phyloP scores from a whole-genome alignment of 1,140 invertebrate genomes.

The Achroia grisella region DNA sequence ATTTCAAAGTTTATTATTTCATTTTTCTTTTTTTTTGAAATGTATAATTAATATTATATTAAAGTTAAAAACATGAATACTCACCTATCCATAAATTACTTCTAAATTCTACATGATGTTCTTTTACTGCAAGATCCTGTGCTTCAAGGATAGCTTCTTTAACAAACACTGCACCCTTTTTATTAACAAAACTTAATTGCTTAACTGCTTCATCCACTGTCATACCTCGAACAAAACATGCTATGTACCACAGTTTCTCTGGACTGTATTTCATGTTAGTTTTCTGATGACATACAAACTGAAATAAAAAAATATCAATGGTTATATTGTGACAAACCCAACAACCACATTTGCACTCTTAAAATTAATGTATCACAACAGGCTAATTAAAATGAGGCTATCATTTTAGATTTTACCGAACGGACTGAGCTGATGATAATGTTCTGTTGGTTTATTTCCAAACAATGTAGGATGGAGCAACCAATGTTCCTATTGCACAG shows the following conservation, averaged over 20 bases:
- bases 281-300: constrained; percentile 91
- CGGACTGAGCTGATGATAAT: no score
- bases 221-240: constrained; percentile 90
- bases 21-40: no score
- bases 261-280: constrained; percentile 91
- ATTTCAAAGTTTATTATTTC: no score
- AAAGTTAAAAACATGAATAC: constrained; percentile 5
- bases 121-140: constrained; percentile 87
- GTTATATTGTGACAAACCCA: no score
- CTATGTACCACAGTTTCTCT: constrained; percentile 94
- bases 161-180: constrained; percentile 87
- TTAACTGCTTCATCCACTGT: constrained; percentile 94
- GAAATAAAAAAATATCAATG: constrained; percentile 60
- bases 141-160: constrained; percentile 92
- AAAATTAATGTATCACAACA: no score
- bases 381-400: no score
- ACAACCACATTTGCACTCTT: no score
- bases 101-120: constrained; percentile 96
- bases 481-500: no score
- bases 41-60: not conserved
- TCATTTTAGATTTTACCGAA: no score
- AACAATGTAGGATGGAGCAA: no score
- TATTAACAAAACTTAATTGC: constrained; percentile 88
- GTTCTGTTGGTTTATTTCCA: no score
- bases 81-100: constrained; percentile 97